Conservation (phyloP, 2,797 vertebrate genomes). For the Thripadectes ignobilis region DNA sequence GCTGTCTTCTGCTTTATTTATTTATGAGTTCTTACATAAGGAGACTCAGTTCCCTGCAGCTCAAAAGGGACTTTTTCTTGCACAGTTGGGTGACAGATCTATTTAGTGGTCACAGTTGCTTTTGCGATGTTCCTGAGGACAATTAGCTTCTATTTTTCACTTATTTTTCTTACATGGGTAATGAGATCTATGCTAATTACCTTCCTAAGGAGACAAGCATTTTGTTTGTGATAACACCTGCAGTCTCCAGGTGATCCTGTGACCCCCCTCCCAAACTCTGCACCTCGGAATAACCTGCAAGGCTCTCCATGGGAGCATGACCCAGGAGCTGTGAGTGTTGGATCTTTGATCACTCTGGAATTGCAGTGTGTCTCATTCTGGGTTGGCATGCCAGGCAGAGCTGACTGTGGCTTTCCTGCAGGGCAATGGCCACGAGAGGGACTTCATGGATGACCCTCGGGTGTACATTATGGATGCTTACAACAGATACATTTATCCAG, state of each 20-base stretch:
- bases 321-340: not conserved
- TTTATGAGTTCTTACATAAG: not conserved
- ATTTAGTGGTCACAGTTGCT: not conserved
- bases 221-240: not conserved
- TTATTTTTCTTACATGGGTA: not conserved
- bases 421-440: slow-evolving; percentile 96
- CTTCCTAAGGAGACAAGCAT: not conserved
- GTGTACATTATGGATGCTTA: slow-evolving; percentile 97
- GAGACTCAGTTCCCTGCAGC: not conserved
- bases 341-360: not conserved
- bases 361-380: not conserved
- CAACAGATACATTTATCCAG: slow-evolving; percentile 93
- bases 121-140: not conserved
- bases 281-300: not conserved
- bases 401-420: slow-evolving; percentile 58
- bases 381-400: not conserved
- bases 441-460: slow-evolving; percentile 90
- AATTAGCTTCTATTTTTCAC: not conserved
- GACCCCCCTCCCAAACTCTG: not conserved
- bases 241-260: not conserved
- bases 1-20: not conserved
- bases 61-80: not conserved
- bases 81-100: not conserved
- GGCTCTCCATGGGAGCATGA: not conserved
- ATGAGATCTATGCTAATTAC: not conserved